Percentiles rank a stretch among this genome's conserved stretches.
phyloP scores from a whole-genome alignment of 2,888 invertebrate species.

The Margaritifera margaritifera region DNA sequence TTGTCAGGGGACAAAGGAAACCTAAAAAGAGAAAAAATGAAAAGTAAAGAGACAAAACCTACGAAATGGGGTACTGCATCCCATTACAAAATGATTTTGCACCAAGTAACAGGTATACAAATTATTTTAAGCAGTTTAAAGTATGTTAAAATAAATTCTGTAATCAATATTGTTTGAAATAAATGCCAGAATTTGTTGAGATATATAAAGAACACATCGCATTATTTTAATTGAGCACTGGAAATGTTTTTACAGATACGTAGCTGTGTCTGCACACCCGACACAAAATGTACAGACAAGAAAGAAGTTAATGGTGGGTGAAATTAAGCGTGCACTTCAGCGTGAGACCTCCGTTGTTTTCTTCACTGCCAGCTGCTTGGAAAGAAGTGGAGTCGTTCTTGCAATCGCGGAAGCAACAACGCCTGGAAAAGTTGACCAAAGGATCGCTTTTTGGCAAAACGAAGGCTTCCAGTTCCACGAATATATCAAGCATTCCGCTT shows the following conservation, averaged over 20 bases:
- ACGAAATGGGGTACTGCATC: too few species aligned
- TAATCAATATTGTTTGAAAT: too few species aligned
- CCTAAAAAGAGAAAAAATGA: too few species aligned
- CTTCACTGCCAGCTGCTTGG: slow-evolving; percentile 27
- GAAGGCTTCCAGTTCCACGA: slow-evolving; percentile 35
- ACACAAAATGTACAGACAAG: slow-evolving; percentile 2
- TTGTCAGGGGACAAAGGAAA: too few species aligned
- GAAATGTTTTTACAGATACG: slow-evolving; percentile 16
- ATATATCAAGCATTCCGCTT: slow-evolving; percentile 35
- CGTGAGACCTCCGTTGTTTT: slow-evolving; percentile 36
- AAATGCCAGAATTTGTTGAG: too few species aligned
- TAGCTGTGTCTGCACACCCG: slow-evolving; percentile 8
- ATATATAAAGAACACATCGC: too few species aligned
- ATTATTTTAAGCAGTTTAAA: too few species aligned
- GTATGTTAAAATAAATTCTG: too few species aligned
- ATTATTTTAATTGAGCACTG: too few species aligned
- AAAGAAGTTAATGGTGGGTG: slow-evolving; percentile 20
- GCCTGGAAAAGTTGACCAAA: slow-evolving; percentile 27
- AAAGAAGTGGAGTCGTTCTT: slow-evolving; percentile 25
- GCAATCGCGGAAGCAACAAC: slow-evolving; percentile 37
- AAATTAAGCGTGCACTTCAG: slow-evolving; percentile 24
- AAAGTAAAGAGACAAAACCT: too few species aligned
- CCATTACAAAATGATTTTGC: too few species aligned
- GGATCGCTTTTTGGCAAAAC: slow-evolving; percentile 33
- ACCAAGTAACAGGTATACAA: too few species aligned